Base-by-base conservation (phyloP, 2,113 vertebrate genomes). In the Podiceps cristatus region DNA sequence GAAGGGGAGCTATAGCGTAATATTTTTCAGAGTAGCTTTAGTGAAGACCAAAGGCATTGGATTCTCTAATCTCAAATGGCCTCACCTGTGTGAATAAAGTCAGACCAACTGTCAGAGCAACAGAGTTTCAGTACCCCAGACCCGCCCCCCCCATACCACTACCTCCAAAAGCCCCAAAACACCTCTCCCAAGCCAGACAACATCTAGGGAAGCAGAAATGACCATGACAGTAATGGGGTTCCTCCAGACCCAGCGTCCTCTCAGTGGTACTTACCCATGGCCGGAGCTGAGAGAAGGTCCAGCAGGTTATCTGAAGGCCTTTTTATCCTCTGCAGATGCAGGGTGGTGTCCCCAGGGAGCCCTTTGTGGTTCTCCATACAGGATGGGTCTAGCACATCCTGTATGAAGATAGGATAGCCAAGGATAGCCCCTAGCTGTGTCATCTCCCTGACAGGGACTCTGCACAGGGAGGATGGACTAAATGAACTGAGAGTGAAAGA, bases 21-120 rank as follows among this genome's bases (percentile, higher is more conserved):
- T 44, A n/a, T 56, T 94, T 94, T 74, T 88, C 63, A 67, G 78
- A 69, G 37, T 11, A 53, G 14, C 40, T 84, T 71, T 77, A 60
- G 37, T 45, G 33, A 73, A 63, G 47, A 58, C 28, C 19, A 47
- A 71, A 86, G 50, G 27, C 20, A n/a, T 15, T 81, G 31, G 18
- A 20, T 83, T n/a, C n/a, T 83, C 66, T 58, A 40, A 90, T 44
- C 11, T 86, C 37, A 71, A 14, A 55, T 19, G 72, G 20, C 25
- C 67, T 80, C 58, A 42, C 12, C 14, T 42, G 17, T 53, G 24
- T 35, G 67, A 73, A 55, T 0, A 3, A 15, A 77, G 42, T 16
- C 14, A 37, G 37, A 45, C 4, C 7, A 50, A 17, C 55, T 93
- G 37, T 24, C 24, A 42, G 33, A 78, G 35, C 31, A 84, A 33